These are phyloP conservation scores for Pantherophis alleghaniensis DNA, from an alignment of 2,797 vertebrate species.

Conservation along the genomic window DNA sequence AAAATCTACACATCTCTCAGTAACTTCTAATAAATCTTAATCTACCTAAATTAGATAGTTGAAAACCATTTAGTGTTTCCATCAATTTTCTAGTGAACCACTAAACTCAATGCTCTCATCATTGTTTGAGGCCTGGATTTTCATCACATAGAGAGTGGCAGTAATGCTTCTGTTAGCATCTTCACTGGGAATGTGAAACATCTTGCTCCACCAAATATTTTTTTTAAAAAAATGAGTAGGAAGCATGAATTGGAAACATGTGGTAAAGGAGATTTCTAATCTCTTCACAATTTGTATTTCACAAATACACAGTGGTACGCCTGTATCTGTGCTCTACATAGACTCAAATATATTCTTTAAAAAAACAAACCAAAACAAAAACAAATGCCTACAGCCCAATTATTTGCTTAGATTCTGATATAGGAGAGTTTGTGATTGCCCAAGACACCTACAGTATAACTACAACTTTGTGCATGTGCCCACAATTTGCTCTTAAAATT, in stretches of 20 bases:
- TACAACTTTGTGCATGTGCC: background rate
- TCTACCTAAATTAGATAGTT: background rate
- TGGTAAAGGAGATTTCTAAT: background rate
- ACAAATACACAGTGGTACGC: background rate
- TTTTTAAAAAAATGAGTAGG: background rate
- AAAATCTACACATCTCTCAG: background rate
- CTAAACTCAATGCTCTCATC: background rate
- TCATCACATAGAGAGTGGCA: background rate
- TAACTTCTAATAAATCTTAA: background rate
- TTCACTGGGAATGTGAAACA: background rate
- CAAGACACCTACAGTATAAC: background rate
- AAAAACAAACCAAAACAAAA: background rate
- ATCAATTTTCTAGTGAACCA: background rate
- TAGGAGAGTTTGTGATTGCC: background rate
- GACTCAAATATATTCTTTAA: background rate
- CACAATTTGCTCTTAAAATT: background rate
- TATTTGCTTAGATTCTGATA: background rate
- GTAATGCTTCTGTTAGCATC: background rate
- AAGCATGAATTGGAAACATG: background rate
- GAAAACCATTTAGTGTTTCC: background rate
- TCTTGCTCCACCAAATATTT: background rate
- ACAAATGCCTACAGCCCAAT: background rate
- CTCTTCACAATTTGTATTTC: background rate
- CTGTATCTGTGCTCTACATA: background rate
- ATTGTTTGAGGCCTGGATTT: background rate